Percentiles rank a stretch among this genome's conserved stretches.
These are phyloP conservation scores for Hyperoplus immaculatus DNA, from an alignment of 2,797 vertebrate genomes.

Conservation along the genomic window DNA sequence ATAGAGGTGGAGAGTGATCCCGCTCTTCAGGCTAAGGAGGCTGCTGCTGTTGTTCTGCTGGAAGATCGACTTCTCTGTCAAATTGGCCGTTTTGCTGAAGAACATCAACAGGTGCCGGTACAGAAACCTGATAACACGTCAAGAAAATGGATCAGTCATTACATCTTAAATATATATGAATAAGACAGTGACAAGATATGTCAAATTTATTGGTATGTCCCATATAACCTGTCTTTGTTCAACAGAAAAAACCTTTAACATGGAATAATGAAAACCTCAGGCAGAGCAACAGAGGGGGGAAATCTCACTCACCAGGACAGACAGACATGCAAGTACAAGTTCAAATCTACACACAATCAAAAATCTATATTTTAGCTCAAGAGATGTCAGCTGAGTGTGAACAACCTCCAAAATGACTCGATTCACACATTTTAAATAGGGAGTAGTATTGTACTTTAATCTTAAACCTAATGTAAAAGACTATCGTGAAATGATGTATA, in stretches of 20 bases:
- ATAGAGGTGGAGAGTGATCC: conserved; percentile 90
- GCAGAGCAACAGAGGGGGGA: too few relatives aligned
- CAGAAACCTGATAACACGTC: conserved; percentile 88
- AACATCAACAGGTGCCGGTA: conserved; percentile 94
- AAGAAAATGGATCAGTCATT: background rate
- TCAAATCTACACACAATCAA: background rate
- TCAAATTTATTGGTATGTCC: too few relatives aligned
- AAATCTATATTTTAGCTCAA: background rate
- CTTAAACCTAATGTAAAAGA: background rate
- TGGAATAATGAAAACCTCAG: too few relatives aligned
- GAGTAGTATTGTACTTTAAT: background rate
- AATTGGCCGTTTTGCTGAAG: conserved; percentile 87
- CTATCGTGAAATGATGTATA: too few relatives aligned
- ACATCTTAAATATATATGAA: background rate
- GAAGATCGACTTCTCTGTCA: conserved; percentile 91
- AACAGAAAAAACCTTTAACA: too few relatives aligned
- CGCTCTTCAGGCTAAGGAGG: conserved; percentile 90
- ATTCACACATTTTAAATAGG: background rate
- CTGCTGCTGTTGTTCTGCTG: conserved; percentile 80
- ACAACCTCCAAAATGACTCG: background rate
- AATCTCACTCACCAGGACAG: too few relatives aligned
- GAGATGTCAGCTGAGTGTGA: background rate
- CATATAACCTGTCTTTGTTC: too few relatives aligned
- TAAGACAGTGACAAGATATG: too few relatives aligned
- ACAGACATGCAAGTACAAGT: too few relatives aligned